Base-by-base conservation (phyloP, 2,113 vertebrate species). In the Choloepus hoffmanni region DNA sequence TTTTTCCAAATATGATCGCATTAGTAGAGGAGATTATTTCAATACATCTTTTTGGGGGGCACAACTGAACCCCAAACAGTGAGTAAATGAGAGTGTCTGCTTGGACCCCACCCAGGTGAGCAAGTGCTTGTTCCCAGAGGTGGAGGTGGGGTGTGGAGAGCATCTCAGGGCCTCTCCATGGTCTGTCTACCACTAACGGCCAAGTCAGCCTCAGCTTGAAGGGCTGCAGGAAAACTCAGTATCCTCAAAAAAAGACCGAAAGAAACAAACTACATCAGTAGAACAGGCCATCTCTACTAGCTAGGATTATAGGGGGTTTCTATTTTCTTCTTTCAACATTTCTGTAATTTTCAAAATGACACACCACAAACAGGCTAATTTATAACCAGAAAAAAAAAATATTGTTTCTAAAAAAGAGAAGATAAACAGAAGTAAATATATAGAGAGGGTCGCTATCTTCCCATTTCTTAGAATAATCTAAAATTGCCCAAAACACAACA, bases 361-460 rank as follows among this genome's bases (percentile, higher is more conserved):
- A 53, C 89, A 18, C 67, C 65, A 93, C 7, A 3, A 33, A 55
- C 14, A 89, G 26, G 23, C 48, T 72, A 68, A 90, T 67, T 89
- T 95, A 74, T 72, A 77, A 68, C 16, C 30, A 40, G 30, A 5
- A n/a, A 65, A 28, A 55, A 72, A 58, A 53, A 11, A 2, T 12
- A 14, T 79, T 70, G 45, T n/a, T 92, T 83, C 40, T 62, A 68
- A 74, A 58, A 89, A 93, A 40, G 50, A 83, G 74, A 90, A 77
- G 65, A 19, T 83, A n/a, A 63, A 86, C 45, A 24, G 21, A 63
- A 84, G 50, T 68, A 45, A 82, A 36, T 55, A n/a, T 21, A 24
- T 21, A 30, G 30, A 24, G 58, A 50, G 12, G 3, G 45, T 53
- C 16, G 26, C 9, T 33, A 50, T 70, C 50, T 23, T 85, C 30